These are phyloP conservation scores for Drosophila albomicans DNA, from an alignment of 1,140 invertebrate genomes.

Conservation along the genomic window DNA sequence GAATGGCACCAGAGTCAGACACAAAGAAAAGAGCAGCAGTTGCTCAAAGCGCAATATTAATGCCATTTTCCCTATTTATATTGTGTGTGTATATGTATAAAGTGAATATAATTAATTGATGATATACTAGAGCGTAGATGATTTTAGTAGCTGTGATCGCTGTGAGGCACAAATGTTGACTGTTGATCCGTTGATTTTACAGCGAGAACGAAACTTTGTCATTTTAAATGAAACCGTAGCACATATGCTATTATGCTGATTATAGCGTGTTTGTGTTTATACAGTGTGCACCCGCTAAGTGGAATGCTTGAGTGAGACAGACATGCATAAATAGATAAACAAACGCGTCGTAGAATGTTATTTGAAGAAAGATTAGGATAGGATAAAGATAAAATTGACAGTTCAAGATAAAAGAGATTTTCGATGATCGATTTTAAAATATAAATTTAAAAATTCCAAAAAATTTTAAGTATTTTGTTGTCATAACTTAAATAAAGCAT, in stretches of 20 bases:
- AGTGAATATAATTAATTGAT: constrained; percentile 1
- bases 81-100: neutral
- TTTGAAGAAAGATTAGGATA: too few relatives aligned
- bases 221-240: constrained; percentile 14
- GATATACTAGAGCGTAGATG: neutral
- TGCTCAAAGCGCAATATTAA: constrained; percentile 21
- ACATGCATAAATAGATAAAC: neutral
- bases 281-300: neutral
- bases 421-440: too few relatives aligned
- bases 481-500: too few relatives aligned
- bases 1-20: constrained; percentile 38
- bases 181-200: constrained; percentile 46
- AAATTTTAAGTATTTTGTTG: too few relatives aligned
- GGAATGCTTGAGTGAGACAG: neutral
- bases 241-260: constrained; percentile 35
- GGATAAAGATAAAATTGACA: too few relatives aligned
- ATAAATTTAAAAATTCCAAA: too few relatives aligned
- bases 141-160: constrained; percentile 39
- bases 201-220: constrained; percentile 65
- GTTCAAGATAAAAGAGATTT: too few relatives aligned
- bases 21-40: constrained; percentile 37
- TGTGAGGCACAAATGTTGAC: constrained; percentile 58
- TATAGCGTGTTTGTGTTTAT: neutral
- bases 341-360: too few relatives aligned
- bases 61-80: constrained; percentile 35